phyloP scores from a whole-genome alignment of 2,797 vertebrate species.

The Chloroceryle inda region DNA sequence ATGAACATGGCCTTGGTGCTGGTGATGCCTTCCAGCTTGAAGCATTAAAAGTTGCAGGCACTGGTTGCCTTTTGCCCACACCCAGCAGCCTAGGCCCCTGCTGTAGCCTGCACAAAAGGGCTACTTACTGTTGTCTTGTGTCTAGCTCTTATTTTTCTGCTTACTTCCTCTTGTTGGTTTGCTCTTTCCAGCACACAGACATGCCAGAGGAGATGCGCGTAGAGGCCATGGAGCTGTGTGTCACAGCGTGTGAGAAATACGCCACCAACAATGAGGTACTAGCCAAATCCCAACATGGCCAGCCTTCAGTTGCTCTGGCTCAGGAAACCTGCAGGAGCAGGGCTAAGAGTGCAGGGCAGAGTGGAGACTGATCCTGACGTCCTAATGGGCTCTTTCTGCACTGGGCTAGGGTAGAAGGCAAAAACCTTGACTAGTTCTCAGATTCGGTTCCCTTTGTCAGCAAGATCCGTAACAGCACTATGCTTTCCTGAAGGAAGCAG shows the following conservation, averaged over 20 bases:
- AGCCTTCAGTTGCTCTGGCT: not conserved
- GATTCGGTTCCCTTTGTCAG: not conserved
- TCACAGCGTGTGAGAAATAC: slow-evolving; percentile 95
- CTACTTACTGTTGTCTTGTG: not conserved
- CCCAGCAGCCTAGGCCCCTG: fast-evolving
- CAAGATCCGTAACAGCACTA: not conserved
- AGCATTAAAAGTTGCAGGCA: not conserved
- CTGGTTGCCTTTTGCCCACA: not conserved
- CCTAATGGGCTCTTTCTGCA: not conserved
- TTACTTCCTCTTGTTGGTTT: slow-evolving; percentile 14
- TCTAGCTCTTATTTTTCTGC: not conserved
- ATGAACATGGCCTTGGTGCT: not conserved
- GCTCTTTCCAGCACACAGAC: slow-evolving; percentile 90
- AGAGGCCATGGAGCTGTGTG: slow-evolving; percentile 95
- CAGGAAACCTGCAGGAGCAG: not conserved
- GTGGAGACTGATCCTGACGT: not conserved
- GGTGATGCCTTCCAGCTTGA: not conserved
- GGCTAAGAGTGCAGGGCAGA: not conserved
- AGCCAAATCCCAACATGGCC: not conserved
- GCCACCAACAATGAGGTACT: slow-evolving; percentile 96
- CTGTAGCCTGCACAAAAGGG: not conserved
- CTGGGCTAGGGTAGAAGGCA: not conserved
- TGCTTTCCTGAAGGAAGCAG: not conserved
- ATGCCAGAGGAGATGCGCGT: slow-evolving; percentile 98
- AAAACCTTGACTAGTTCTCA: not conserved